Evolutionary conservation across 2,888 invertebrate genomes (phyloP), one percentile per base, ranked within the genome.

Genomic region (Protonemura montana): DNA sequence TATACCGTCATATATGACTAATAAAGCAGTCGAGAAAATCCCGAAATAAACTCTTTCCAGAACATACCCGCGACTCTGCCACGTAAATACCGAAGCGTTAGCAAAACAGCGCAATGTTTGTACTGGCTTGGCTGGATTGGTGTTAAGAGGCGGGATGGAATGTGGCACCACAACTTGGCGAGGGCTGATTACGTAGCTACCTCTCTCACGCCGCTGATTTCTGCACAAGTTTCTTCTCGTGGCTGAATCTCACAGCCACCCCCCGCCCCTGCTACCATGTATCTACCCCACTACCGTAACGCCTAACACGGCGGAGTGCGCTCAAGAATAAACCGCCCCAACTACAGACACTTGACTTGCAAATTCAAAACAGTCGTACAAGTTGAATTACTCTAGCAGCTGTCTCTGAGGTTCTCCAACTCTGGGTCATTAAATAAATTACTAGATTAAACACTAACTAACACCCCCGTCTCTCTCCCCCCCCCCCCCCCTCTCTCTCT

Each of bases 401-500:
- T 84, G 84, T 84, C 84, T 84, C 84, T 27, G 27, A 59, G 84
- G 76, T 84, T 84, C 84, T 84, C 59, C 26, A 82, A 26, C 3
- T 59, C 59, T 59, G 59, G 84, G 76, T 76, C 84, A 84, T 84
- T 84, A 84, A 84, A 84, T 84, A 84, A 84, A 84, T 84, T 84
- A 84, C 84, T 84, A 84, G 84, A 84, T 84, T 84, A 84, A 27
- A 84, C 76, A 84, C 84, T 84, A 84, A 84, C 59, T 84, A 84
- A 84, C 84, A 84, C 84, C 84, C 42, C 81, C 30, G 6, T 30
- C 82, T 59, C 84, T 82, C 81, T 82, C 41, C n/a, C 82, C 27
- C 84, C 59, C 59, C 10, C 76, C 28, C 84, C 27, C 84, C 30
- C 29, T n/a, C n/a, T 82, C 81, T 82, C 41, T 30, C 82, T 59